Conservation (phyloP, 2,888 invertebrate genomes). For the Troides helena region DNA sequence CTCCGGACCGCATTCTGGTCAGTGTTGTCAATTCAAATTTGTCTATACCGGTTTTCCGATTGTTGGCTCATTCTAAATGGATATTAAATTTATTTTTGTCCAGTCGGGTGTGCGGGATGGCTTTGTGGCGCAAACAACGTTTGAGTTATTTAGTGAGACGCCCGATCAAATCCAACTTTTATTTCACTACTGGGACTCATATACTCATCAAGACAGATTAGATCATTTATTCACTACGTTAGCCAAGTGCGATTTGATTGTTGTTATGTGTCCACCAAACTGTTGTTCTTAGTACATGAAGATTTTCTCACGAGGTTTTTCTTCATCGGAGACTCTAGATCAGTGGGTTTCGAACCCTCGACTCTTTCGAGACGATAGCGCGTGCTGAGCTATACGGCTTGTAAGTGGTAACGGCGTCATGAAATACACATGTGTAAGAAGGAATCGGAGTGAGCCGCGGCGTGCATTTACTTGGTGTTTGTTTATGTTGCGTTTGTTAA, state of each 20-base stretch:
- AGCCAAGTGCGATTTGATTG: too few species aligned
- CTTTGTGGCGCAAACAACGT: slow-evolving; percentile 50
- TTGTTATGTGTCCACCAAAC: too few species aligned
- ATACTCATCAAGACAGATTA: too few species aligned
- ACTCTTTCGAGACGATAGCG: too few species aligned
- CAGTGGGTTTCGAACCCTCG: too few species aligned
- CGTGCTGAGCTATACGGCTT: too few species aligned
- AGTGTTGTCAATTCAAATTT: slow-evolving; percentile 44
- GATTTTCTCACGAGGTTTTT: too few species aligned
- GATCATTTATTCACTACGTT: too few species aligned
- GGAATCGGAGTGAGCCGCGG: slow-evolving; percentile 50
- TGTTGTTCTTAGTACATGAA: too few species aligned
- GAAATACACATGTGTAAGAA: slow-evolving; percentile 55
- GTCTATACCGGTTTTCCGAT: slow-evolving; percentile 36
- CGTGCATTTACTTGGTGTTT: slow-evolving; percentile 64
- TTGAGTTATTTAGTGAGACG: slow-evolving; percentile 58
- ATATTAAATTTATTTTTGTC: slow-evolving; percentile 65
- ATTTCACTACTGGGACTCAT: too few species aligned
- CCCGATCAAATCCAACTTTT: slow-evolving; percentile 49
- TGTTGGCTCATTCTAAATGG: slow-evolving; percentile 47
- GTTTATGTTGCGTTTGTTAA: slow-evolving; percentile 76
- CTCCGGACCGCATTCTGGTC: slow-evolving; percentile 77
- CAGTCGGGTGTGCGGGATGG: slow-evolving; percentile 43
- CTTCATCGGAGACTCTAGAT: too few species aligned
- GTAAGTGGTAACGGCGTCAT: slow-evolving; percentile 44